phyloP scores from a whole-genome alignment of 2,113 vertebrate species.

The Anguilla rostrata region DNA sequence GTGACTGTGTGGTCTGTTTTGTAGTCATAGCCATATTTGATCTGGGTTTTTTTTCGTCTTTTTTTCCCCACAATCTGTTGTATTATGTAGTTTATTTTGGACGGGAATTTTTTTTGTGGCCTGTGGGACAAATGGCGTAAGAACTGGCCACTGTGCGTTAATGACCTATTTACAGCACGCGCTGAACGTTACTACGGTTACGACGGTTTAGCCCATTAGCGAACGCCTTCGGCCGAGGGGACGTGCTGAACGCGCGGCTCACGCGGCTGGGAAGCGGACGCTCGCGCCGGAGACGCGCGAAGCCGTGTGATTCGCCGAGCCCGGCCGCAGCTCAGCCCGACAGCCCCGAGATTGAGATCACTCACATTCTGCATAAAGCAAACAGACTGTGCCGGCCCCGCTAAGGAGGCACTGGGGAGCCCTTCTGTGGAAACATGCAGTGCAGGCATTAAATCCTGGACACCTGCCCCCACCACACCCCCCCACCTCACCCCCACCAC shows the following conservation, averaged over 20 bases:
- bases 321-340: neutral
- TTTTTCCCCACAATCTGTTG: too few species aligned
- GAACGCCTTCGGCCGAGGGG: too few species aligned
- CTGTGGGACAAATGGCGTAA: neutral
- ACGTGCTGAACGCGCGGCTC: too few species aligned
- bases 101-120: neutral
- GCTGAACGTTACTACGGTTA: neutral
- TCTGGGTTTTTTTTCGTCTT: neutral
- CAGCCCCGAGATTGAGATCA: neutral
- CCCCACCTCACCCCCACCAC: too few species aligned
- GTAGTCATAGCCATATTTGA: neutral
- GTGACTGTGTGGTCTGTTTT: neutral
- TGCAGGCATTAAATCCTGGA: neutral
- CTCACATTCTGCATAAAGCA: neutral
- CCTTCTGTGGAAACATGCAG: neutral
- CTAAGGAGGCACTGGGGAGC: neutral
- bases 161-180: neutral
- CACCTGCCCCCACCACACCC: neutral
- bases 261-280: too few species aligned
- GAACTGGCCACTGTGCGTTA: neutral
- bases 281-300: neutral
- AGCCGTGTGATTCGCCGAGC: neutral
- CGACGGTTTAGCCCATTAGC: too few species aligned
- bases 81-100: neutral
- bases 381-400: neutral